Base-by-base conservation (phyloP, 2,888 invertebrate species). In the Xanthia icteritia region DNA sequence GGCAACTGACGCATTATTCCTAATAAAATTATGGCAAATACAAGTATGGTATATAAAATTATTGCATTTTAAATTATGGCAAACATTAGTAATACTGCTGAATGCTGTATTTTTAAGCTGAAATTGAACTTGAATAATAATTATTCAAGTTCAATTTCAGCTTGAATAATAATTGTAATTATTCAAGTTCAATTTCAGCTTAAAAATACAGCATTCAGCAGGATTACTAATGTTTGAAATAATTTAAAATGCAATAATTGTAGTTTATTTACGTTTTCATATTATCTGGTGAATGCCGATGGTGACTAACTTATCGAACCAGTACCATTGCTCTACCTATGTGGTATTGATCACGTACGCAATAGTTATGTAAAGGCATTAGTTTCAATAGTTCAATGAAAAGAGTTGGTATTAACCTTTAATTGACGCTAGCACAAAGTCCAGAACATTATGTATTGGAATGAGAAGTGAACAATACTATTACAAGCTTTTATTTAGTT, bases 311-410 rank as follows among this genome's bases (percentile, higher is more conserved):
- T 27, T 39, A 23, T 51, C 48, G 13, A 23, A 8, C 13, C 39
- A 36, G 45, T 39, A 23, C 23, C n/a, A 13, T 8, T 39, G 23
- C 31, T 20, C 17, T 61, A 51, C 23, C 31, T 51, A 56, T 76
- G 76, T 56, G 76, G 17, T 39, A n/a, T 11, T 27, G 15, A 15
- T 45, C 76, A 64, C 64, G 76, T 76, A 64, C 36, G 54, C 64
- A 27, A 36, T 60, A n/a, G 51, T 51, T 51, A 51, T 51, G 51
- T 9, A 51, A 9, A 4, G 39, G 8, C 36, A 39, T 64, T 23
- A 20, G 45, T 72, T 31, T 63, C 54, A 63, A 74, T 42, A 36
- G n/a, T 45, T 76, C 54, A 76, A 63, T 75, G 63, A 54, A 63
- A 63, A 42, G 31, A 31, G 48, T 31, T 36, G n/a, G 4, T 42